Evolutionary conservation across 2,797 vertebrate genomes (phyloP), one percentile per base, ranked within the genome.

Genomic region (Lepilemur septentrionalis): DNA sequence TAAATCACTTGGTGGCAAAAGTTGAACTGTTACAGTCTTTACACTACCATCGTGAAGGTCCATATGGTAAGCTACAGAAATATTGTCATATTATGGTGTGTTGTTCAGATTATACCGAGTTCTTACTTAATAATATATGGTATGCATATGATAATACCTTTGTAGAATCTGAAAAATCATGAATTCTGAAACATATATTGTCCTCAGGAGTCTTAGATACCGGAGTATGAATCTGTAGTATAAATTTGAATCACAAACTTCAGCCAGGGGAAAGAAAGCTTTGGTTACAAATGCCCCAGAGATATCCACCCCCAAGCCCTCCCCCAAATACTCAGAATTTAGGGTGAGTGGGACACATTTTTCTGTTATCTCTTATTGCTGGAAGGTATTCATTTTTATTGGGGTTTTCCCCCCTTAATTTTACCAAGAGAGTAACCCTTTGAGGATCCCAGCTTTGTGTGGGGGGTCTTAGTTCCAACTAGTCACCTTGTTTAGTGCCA

Each of bases 111-210:
- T 82, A 80, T 94, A 83, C 8, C 20, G 22, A 32, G 10, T 5
- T 91, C 18, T 91, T 81, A 59, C 48, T 79, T 75, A 76, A 48
- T 75, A 76, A 48, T 67, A 35, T 69, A 10, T 87, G 17, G 1
- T 52, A 0, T 59, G 14, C 69, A 5, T 22, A 13, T 15, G 65
- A 52, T 93, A n/a, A 85, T 80, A 61, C 46, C 67, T 82, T 70
- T 30, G 28, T 65, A 89, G 81, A 95, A 87, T 86, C 48, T 83
- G 63, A 59, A 81, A 67, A 92, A 9, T 89, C 38, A 48, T 93
- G n/a, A 93, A 70, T 93, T 96, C 75, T 83, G 83, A 92, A 89
- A 89, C 38, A 82, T 43, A 23, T 18, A 32, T 86, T 17, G 10
- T 46, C 25, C 43, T 78, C 50, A 70, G 52, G 46, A n/a, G 2